Conservation (phyloP, 2,113 vertebrate species). For the Caloenas nicobarica region DNA sequence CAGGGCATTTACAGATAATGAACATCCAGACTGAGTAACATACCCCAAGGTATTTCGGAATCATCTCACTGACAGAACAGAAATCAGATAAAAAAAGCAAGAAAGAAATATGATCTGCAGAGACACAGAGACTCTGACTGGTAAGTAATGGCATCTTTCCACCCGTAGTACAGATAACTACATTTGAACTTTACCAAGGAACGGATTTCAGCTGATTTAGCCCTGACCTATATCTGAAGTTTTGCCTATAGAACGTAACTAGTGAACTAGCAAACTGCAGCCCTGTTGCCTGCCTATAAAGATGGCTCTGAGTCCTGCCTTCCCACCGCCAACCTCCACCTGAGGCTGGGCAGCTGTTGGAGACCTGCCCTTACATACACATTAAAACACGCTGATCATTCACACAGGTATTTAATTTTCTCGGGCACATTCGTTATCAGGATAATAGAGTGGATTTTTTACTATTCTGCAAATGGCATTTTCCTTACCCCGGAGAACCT, state of each 20-base stretch:
- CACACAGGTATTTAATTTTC: background rate
- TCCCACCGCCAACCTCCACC: background rate
- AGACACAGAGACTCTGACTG: background rate
- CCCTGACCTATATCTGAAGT: background rate
- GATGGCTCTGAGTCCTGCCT: too few relatives aligned
- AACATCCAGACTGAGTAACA: conserved; percentile 40
- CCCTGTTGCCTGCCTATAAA: background rate
- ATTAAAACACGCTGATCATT: background rate
- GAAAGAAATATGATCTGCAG: conserved; percentile 13
- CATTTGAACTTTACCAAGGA: background rate
- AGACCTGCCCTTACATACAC: background rate
- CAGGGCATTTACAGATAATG: conserved; percentile 56
- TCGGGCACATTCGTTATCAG: background rate
- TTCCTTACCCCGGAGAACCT: background rate
- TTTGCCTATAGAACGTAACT: background rate
- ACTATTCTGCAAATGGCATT: background rate
- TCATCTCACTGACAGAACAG: conserved; percentile 46
- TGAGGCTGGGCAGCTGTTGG: background rate
- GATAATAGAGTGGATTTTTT: background rate
- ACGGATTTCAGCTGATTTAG: background rate
- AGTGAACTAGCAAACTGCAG: background rate
- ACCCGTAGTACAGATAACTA: background rate
- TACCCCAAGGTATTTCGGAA: conserved; percentile 54
- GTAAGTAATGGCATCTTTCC: background rate
- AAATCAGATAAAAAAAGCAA: conserved; percentile 32